Base-by-base conservation (phyloP, 1,140 invertebrate genomes). In the Rhynchophorus ferrugineus region DNA sequence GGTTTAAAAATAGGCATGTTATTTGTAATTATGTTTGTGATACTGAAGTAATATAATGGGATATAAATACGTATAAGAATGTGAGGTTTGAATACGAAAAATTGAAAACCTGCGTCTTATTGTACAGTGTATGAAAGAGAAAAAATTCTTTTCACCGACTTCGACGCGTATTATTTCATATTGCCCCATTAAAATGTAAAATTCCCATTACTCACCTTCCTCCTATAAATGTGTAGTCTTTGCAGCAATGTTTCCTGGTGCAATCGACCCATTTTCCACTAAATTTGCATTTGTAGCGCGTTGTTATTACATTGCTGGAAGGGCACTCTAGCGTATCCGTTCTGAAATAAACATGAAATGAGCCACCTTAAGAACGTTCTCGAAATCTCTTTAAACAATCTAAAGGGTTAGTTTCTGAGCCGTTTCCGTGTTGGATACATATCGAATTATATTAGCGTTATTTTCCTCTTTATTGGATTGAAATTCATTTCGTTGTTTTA, bases 261-360 rank as follows among this genome's bases (percentile, higher is more conserved):
- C 75, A 78, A 57, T 78, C 75, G 2, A 74, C 67, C 75, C 75
- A 77, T 49, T 70, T 63, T 17, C 67, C 68, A 17, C 68, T 65
- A n/a, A 70, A 66, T 52, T 73, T 69, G 60, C 76, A 78, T 54
- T 76, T 75, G 60, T 78, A 77, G 21, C 68, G 63, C 8, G 75
- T 73, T 3, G 69, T 71, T 50, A 78, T 76, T n/a, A 78, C 66
- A 59, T 76, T 76, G 34, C 67, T 65, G 1, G 75, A 75, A 19
- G 75, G 75, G 61, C 75, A 76, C 56, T 69, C 57, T 41, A 77
- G 61, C 16, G 68, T 69, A 47, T 74, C 73, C 36, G 73, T 46
- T 47, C 73, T 73, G 56, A 43, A 69, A 59, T 43, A 45, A 47
- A 46, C 14, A 39, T 13, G 16, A 34, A 34, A 34, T 34, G 43